A percentile compares a stretch with the other conserved stretches of the same genome.
These are phyloP conservation scores for Alsophila aescularia DNA, from an alignment of 2,888 invertebrate genomes.

Conservation along the genomic window DNA sequence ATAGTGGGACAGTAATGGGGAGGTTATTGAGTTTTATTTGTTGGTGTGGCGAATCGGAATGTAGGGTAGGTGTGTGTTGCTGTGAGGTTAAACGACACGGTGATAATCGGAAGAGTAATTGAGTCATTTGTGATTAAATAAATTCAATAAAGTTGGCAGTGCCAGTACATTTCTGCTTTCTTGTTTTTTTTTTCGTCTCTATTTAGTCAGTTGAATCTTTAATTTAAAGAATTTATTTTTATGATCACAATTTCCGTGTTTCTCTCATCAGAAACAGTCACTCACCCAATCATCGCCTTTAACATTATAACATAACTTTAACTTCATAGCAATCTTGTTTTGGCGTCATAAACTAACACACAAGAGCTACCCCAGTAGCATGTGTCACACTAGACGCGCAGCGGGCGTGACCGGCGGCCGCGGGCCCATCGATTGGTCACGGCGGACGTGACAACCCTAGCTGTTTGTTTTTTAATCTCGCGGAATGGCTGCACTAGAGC, in stretches of 20 bases:
- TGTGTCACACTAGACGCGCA: slow-evolving; percentile 34
- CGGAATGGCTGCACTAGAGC: neutral
- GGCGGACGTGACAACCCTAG: slow-evolving; percentile 11
- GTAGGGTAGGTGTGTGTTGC: slow-evolving; percentile 45
- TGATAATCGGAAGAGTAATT: slow-evolving; percentile 38
- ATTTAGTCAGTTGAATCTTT: too few relatives aligned
- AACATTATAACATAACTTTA: neutral
- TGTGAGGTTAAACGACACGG: slow-evolving; percentile 51
- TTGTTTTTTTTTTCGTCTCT: too few relatives aligned
- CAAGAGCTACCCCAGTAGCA: slow-evolving; percentile 26
- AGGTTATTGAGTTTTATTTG: neutral
- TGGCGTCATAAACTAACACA: neutral
- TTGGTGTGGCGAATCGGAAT: slow-evolving; percentile 29
- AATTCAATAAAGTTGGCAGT: too few relatives aligned
- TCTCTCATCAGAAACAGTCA: too few relatives aligned
- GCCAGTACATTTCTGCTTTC: too few relatives aligned
- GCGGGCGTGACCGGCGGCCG: slow-evolving; percentile 26
- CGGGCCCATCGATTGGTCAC: slow-evolving; percentile 60
- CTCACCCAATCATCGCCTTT: too few relatives aligned
- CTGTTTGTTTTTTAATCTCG: slow-evolving; percentile 14
- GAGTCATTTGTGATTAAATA: slow-evolving; percentile 19
- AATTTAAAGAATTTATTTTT: too few relatives aligned
- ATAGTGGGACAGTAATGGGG: slow-evolving; percentile 5
- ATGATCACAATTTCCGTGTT: too few relatives aligned
- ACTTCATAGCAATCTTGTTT: neutral